Conservation (phyloP, 2,888 invertebrate species). For the Ganaspis brasiliensis region DNA sequence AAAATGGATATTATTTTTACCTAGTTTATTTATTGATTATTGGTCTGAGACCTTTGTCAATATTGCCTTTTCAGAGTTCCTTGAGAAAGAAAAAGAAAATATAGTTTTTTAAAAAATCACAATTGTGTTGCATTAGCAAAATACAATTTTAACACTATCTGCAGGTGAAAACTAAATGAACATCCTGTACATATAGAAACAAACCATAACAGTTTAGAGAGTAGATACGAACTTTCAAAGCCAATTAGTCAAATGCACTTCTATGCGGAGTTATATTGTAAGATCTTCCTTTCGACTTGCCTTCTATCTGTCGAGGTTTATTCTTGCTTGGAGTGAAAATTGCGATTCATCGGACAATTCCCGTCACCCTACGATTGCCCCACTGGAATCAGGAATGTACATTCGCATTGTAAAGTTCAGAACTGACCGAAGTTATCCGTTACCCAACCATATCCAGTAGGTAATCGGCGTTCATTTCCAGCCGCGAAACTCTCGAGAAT, state of each 20-base stretch:
- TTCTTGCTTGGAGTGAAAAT: constrained; percentile 16
- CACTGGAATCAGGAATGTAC: constrained; percentile 37
- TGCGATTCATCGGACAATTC: not conserved
- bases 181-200: too few relatives aligned
- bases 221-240: constrained; percentile 6
- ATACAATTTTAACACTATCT: too few relatives aligned
- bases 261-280: not conserved
- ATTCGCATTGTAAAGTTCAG: constrained; percentile 30
- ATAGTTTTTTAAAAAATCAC: too few relatives aligned
- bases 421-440: constrained; percentile 39
- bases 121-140: too few relatives aligned
- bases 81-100: too few relatives aligned
- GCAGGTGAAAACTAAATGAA: too few relatives aligned
- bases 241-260: constrained; percentile 9
- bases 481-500: constrained; percentile 23
- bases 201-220: not conserved
- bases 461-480: constrained; percentile 29
- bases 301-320: not conserved
- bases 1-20: too few relatives aligned
- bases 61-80: too few relatives aligned
- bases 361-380: constrained; percentile 29
- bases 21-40: too few relatives aligned
- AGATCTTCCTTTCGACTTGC: not conserved
- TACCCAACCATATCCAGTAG: not conserved
- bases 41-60: too few relatives aligned